These are phyloP conservation scores for Larimichthys polyactis DNA, from an alignment of 2,113 vertebrate genomes.

Conservation along the genomic window DNA sequence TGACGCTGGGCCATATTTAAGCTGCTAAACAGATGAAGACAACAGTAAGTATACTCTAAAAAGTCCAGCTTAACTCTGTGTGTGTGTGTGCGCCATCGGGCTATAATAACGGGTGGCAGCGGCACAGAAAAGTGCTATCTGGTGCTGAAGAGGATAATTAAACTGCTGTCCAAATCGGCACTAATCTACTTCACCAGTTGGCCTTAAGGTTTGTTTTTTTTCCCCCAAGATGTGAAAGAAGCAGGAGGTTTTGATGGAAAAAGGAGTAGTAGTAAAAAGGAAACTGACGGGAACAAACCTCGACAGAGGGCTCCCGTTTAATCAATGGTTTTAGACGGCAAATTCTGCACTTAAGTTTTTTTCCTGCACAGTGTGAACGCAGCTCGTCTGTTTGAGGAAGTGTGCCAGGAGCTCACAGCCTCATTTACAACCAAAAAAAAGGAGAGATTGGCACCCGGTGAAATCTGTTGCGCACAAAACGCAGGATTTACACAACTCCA, in stretches of 20 bases:
- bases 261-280: background rate
- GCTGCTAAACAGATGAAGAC: constrained; percentile 75
- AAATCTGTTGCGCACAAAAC: constrained; percentile 49
- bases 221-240: constrained; percentile 3
- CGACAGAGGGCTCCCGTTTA: background rate
- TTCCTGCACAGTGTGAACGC: constrained; percentile 10
- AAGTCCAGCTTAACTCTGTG: constrained; percentile 58
- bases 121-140: constrained; percentile 66
- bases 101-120: constrained; percentile 50
- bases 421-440: constrained; percentile 24
- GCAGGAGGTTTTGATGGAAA: background rate
- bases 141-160: constrained; percentile 79
- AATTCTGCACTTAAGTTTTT: constrained; percentile 6
- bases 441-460: background rate
- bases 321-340: constrained; percentile 1
- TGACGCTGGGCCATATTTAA: constrained; percentile 69
- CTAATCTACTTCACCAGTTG: constrained; percentile 71
- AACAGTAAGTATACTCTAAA: constrained; percentile 73
- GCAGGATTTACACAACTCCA: constrained; percentile 47
- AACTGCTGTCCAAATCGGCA: constrained; percentile 73
- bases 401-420: constrained; percentile 53
- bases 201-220: constrained; percentile 1
- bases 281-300: constrained; percentile 17
- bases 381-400: constrained; percentile 49
- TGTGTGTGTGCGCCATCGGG: constrained; percentile 38